Evolutionary conservation across 2,113 vertebrate species (phyloP).

Genomic region (Leptocoma aspasia): DNA sequence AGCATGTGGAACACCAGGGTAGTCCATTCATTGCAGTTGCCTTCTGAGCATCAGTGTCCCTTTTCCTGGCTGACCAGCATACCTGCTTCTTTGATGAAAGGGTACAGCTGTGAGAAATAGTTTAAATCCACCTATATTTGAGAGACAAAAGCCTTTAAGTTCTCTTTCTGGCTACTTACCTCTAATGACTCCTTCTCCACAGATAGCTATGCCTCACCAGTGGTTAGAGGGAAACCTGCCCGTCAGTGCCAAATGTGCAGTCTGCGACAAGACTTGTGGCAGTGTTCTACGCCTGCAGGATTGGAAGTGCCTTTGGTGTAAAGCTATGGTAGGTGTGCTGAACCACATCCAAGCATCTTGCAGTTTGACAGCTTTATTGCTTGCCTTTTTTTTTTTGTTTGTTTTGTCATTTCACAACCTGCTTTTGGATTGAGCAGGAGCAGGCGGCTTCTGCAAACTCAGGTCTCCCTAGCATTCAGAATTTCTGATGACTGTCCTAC

Average conservation of each 20-base stretch:
- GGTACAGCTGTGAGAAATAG: background rate
- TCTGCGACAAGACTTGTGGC: constrained; percentile 98
- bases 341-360: accelerated
- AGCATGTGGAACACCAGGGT: background rate
- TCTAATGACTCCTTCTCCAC: background rate
- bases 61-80: background rate
- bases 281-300: constrained; percentile 95
- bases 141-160: background rate
- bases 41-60: background rate
- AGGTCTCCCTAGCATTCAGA: background rate
- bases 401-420: background rate
- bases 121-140: background rate
- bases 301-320: constrained; percentile 99
- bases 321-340: constrained; percentile 86
- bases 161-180: background rate
- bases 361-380: background rate
- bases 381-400: background rate
- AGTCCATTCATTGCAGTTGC: background rate
- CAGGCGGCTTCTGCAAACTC: background rate
- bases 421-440: background rate
- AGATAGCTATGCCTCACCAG: constrained; percentile 98
- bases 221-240: constrained; percentile 98
- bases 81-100: background rate
- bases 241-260: constrained; percentile 94
- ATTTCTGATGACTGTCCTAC: background rate